A percentile compares a stretch with the other conserved stretches of the same genome.
These are phyloP conservation scores for Eupeodes corollae DNA, from an alignment of 1,140 invertebrate species.

Conservation along the genomic window DNA sequence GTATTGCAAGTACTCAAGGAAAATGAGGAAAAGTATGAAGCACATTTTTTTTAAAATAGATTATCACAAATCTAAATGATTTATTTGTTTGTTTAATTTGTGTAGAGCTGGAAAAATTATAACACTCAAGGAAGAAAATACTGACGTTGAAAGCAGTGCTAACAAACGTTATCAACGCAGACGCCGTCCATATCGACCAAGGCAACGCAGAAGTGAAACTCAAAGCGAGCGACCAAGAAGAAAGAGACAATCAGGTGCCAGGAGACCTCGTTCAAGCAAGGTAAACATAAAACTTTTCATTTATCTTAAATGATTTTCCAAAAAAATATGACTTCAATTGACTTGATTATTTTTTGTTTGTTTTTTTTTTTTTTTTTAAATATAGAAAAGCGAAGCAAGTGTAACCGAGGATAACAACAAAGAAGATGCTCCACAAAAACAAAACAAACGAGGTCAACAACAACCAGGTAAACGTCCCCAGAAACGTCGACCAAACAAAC, in stretches of 20 bases:
- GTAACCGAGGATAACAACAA: slow-evolving; percentile 29
- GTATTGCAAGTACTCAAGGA: slow-evolving; percentile 53
- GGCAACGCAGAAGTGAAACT: background rate
- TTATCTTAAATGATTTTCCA: no score
- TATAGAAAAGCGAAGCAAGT: slow-evolving; percentile 36
- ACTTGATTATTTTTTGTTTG: background rate
- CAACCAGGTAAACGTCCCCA: slow-evolving; percentile 13
- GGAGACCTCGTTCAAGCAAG: background rate
- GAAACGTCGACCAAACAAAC: slow-evolving; percentile 19
- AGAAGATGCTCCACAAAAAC: slow-evolving; percentile 16
- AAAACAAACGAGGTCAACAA: slow-evolving; percentile 22
- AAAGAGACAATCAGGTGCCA: background rate
- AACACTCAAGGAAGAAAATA: slow-evolving; percentile 51
- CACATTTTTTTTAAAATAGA: background rate
- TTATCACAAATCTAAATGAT: background rate
- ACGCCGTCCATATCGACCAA: slow-evolving; percentile 10
- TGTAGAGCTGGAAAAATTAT: slow-evolving; percentile 45
- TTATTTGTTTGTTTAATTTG: slow-evolving; percentile 16
- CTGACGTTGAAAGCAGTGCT: slow-evolving; percentile 47
- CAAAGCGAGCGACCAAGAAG: background rate
- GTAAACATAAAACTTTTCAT: background rate
- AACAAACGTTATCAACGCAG: slow-evolving; percentile 31
- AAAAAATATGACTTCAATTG: no score
- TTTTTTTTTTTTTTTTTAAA: slow-evolving; percentile 3
- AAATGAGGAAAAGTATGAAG: slow-evolving; percentile 47